Conservation (phyloP, 2,113 vertebrate species). For the Ameiurus melas region DNA sequence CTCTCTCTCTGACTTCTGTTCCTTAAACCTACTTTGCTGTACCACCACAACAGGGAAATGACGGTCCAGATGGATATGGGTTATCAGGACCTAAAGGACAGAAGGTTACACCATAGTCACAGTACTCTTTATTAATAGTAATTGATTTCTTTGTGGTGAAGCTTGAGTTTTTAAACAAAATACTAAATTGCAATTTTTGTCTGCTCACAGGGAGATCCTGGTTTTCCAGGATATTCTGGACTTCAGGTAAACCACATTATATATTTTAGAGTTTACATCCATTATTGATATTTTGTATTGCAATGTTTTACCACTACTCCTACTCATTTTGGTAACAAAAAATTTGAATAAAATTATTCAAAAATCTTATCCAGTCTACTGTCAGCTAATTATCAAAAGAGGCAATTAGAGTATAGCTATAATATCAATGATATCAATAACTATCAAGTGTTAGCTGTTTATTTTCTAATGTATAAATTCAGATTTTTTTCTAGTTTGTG, state of each 20-base stretch:
- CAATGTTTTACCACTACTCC: background rate
- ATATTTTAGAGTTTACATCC: background rate
- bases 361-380: background rate
- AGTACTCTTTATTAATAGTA: background rate
- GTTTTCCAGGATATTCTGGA: conserved; percentile 82
- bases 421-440: background rate
- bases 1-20: background rate
- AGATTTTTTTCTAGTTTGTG: background rate
- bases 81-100: conserved; percentile 70
- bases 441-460: background rate
- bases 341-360: background rate
- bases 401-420: background rate
- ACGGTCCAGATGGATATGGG: conserved; percentile 72
- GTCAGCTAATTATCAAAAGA: background rate
- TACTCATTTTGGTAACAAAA: background rate
- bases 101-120: background rate
- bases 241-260: conserved; percentile 64
- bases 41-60: conserved; percentile 57
- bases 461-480: background rate
- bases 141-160: background rate
- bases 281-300: background rate
- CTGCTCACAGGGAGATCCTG: conserved; percentile 74
- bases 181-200: conserved; percentile 31
- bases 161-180: background rate
- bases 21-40: background rate